Evolutionary conservation across 1,140 invertebrate genomes (phyloP), one percentile per base, ranked within the genome.

Genomic region (Akabosia matsudoensis): DNA sequence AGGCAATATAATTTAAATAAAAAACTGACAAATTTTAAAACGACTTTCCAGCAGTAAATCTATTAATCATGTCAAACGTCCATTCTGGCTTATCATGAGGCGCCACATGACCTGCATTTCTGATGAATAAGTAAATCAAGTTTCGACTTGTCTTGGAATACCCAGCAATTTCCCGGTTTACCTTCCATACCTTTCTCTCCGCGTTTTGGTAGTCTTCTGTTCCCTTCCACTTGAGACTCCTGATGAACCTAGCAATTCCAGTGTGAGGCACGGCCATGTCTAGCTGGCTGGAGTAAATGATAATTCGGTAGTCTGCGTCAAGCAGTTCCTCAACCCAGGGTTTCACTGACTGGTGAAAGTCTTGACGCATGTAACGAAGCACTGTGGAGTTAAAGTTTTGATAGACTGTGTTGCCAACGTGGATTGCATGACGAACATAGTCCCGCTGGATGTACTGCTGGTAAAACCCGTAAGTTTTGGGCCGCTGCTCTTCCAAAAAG

Each of bases 21-120:
- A 61, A 61, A 61, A 61, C 3, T n/a, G 54, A 10, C 24, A 33
- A 3, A 72, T 22, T 2, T 67, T 74, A 77, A 37, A 77, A 77
- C 0, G 54, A 64, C 18, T 77, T 79, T 3, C 80, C 75, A 7
- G 77, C 74, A 3, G 88, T 84, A 82, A 89, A 88, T 78, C 85
- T 83, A 76, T 84, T 84, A 79, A 89, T 87, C 82, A 89, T 84
- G 76, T 88, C 86, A 75, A 84, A 87, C 3, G 85, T 85, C 77
- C 83, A 82, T 33, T 81, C 82, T 24, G 88, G 88, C 82, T 88
- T 86, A 79, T 88, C 88, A 79, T 85, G 83, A 0, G 88, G 88
- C 31, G 88, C 80, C 73, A 88, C 86, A 79, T 89, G 88, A 1
- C 88, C 88, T 1, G 85, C 87, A 79, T 85, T 84, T 33, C 85